phyloP scores from a whole-genome alignment of 1,140 invertebrate genomes.

The Cydia splendana region DNA sequence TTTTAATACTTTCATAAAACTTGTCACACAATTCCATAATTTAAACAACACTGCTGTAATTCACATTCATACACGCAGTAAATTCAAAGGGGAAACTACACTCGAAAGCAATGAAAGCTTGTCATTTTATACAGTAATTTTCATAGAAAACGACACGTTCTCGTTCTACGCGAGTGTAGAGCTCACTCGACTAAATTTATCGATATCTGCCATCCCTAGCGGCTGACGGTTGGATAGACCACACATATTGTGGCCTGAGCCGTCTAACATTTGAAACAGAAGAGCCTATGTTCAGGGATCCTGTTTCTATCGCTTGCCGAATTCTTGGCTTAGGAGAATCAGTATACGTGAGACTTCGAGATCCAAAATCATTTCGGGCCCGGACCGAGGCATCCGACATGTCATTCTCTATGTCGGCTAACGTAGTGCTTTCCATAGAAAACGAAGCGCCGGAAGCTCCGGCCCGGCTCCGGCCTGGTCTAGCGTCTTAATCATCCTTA shows the following conservation, averaged over 20 bases:
- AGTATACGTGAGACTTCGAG: neutral
- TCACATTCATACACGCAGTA: neutral
- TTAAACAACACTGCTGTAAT: no score
- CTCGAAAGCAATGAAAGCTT: no score
- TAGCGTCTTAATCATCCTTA: neutral
- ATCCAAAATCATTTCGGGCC: neutral
- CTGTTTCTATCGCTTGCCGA: neutral
- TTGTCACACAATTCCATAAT: no score
- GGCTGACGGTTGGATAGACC: slow-evolving; percentile 1
- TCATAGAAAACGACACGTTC: neutral
- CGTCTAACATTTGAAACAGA: neutral
- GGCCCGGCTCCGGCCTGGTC: no score
- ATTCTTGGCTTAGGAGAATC: neutral
- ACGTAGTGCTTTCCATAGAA: no score
- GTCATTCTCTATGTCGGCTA: no score
- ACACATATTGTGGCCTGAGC: slow-evolving; percentile 28
- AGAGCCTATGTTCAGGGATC: slow-evolving; percentile 13
- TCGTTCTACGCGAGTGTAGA: neutral
- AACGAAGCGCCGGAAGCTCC: no score
- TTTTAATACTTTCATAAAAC: no score
- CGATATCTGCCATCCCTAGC: slow-evolving; percentile 45
- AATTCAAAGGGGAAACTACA: neutral
- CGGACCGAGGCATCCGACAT: no score
- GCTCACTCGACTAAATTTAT: slow-evolving; percentile 41
- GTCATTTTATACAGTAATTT: no score